Evolutionary conservation across 2,888 invertebrate genomes (phyloP), one percentile per base, ranked within the genome.

Genomic region (Drosophila austrosaltans): DNA sequence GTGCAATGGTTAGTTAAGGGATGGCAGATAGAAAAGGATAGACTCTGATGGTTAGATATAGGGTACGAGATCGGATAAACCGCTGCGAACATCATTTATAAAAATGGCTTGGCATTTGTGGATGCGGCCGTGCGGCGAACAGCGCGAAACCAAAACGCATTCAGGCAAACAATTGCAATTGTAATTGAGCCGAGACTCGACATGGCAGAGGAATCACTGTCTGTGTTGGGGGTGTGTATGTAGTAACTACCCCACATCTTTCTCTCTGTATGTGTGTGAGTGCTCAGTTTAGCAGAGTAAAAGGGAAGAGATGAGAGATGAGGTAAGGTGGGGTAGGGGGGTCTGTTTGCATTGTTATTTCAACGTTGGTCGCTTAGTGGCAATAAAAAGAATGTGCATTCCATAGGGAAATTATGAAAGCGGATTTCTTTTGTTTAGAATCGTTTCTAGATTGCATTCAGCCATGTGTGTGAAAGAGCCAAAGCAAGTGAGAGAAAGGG

Each of bases 401-500:
- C 87, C 87, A 78, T 75, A 63, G 87, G 87, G 87, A 87, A 87
- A 89, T 87, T 89, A 87, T 87, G 86, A 89, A 87, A 89, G 86
- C 89, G 89, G 89, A 89, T 87, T 87, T 86, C 87, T 87, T 82
- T 87, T 89, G 87, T 86, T 86, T 86, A 78, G 89, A 84, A 84
- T 84, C 89, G 89, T 88, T 83, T 86, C 89, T 79, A 84, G 84
- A 84, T 88, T 84, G 89, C 89, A 84, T 83, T 63, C 77, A 77
- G 71, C 69, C 59, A 75, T 69, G 79, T 69, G 63, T 54, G 53
- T 59, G 60, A 36, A 20, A 66, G 25, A 66, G 36, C 40, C n/a
- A 53, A 36, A 16, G 53, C 7, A 44, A 53, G 28, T 42, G 22
- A 54, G n/a, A 16, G 20, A 48, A 20, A 28, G 53, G 44, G 59